Evolutionary conservation across 2,797 vertebrate species (phyloP).

Genomic region (Tragopan temminckii): DNA sequence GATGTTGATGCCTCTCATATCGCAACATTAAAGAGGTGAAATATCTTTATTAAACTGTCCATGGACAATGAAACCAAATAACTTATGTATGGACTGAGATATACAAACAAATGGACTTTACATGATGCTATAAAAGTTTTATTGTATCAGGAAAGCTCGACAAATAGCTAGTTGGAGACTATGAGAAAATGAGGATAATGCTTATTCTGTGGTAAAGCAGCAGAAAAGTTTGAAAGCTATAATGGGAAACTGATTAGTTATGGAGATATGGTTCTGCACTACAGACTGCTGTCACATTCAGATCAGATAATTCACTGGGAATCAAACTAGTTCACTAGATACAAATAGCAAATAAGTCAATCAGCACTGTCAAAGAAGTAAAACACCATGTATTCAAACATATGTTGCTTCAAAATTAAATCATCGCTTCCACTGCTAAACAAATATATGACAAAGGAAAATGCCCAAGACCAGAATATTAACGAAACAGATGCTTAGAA

Average conservation of each 20-base stretch:
- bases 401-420: conserved; percentile 51
- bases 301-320: conserved; percentile 29
- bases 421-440: conserved; percentile 3
- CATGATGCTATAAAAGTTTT: neutral
- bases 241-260: neutral
- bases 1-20: neutral
- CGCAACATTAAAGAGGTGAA: neutral
- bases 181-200: neutral
- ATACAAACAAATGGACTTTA: neutral
- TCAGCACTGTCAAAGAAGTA: conserved; percentile 47
- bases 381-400: conserved; percentile 57
- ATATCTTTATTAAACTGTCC: neutral
- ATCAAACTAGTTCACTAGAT: conserved; percentile 2
- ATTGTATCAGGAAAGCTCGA: neutral
- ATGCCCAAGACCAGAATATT: neutral
- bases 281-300: conserved; percentile 49
- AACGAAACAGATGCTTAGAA: neutral
- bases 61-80: neutral
- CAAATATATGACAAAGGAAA: conserved; percentile 28
- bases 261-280: conserved; percentile 2
- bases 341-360: conserved; percentile 50
- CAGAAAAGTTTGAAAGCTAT: conserved; percentile 11
- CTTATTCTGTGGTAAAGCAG: neutral
- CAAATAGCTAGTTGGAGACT: neutral
- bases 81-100: neutral